phyloP scores from a whole-genome alignment of 2,888 invertebrate genomes.

The Venusia cambrica region DNA sequence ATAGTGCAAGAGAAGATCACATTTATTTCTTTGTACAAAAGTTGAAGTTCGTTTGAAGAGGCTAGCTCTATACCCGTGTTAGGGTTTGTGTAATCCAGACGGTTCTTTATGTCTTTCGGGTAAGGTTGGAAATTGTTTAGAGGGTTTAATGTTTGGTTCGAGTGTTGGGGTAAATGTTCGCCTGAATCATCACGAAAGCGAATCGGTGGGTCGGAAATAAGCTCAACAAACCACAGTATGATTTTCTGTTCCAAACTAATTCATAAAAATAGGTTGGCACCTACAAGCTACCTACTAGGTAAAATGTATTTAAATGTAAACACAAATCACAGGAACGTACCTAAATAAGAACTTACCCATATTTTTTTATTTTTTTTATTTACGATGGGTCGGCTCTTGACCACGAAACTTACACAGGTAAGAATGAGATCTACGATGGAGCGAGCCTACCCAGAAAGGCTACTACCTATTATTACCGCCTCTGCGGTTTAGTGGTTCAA shows the following conservation, averaged over 20 bases:
- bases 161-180: conserved; percentile 10
- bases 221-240: conserved; percentile 2
- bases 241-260: conserved; percentile 7
- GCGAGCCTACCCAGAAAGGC: no score
- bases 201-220: conserved; percentile 14
- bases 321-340: no score
- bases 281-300: no score
- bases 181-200: conserved; percentile 14
- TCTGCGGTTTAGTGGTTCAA: no score
- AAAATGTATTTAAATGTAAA: no score
- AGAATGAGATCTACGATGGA: no score
- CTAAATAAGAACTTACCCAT: no score
- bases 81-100: conserved; percentile 9
- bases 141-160: conserved; percentile 8
- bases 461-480: no score
- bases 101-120: neutral
- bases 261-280: conserved; percentile 1
- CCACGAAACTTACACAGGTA: no score
- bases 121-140: conserved; percentile 6
- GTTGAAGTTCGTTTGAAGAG: conserved; percentile 13
- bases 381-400: no score
- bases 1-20: conserved; percentile 12
- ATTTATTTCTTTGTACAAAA: conserved; percentile 12
- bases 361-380: no score
- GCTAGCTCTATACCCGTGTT: conserved; percentile 3